Conservation (phyloP, 2,888 invertebrate species). For the Euphydryas editha region DNA sequence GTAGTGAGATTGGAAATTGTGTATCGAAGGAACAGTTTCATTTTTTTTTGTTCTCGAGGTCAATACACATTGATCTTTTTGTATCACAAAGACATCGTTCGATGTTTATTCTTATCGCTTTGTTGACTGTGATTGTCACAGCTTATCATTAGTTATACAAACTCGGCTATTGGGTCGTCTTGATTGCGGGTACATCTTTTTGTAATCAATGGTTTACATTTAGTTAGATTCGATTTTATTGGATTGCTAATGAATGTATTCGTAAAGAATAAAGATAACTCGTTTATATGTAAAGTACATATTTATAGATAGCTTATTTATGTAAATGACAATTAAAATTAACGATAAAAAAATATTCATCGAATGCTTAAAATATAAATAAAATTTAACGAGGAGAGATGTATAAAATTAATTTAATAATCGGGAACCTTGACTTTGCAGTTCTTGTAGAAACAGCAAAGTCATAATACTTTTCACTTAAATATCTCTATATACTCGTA, state of each 20-base stretch:
- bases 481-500: background rate
- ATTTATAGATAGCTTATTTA: background rate
- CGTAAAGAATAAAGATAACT: too few species aligned
- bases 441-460: background rate
- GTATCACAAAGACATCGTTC: constrained; percentile 18
- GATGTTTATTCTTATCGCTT: constrained; percentile 1
- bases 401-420: background rate
- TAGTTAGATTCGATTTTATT: background rate
- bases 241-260: background rate
- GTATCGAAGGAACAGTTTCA: constrained; percentile 63
- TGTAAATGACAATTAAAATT: background rate
- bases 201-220: background rate
- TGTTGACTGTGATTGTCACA: constrained; percentile 27
- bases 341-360: too few species aligned
- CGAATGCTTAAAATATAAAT: background rate
- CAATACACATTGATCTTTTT: constrained; percentile 27
- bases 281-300: background rate
- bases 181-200: background rate
- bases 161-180: constrained; percentile 8
- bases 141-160: background rate
- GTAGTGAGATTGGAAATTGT: constrained; percentile 19
- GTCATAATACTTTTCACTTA: background rate
- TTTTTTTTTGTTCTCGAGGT: constrained; percentile 49
- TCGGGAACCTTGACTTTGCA: too few species aligned
- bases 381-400: background rate